Percentiles rank a stretch among this genome's conserved stretches.
These are phyloP conservation scores for Drosophila quinaria DNA, from an alignment of 2,888 invertebrate genomes.

Conservation along the genomic window DNA sequence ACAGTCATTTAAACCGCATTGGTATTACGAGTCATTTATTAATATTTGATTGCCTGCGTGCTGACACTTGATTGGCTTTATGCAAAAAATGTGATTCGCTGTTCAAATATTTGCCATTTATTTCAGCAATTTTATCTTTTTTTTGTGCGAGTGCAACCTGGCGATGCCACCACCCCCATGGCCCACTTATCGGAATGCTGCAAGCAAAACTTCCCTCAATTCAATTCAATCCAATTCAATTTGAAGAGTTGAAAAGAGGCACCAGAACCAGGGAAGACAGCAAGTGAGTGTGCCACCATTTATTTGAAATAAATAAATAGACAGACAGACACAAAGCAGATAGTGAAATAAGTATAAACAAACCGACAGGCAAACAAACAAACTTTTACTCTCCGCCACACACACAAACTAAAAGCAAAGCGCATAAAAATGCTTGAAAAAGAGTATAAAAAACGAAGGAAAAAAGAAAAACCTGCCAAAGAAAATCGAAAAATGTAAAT, in stretches of 20 bases:
- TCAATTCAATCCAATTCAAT: slow-evolving; percentile 71
- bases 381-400: slow-evolving; percentile 36
- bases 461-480: slow-evolving; percentile 39
- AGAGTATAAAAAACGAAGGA: slow-evolving; percentile 22
- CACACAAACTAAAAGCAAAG: not conserved
- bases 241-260: slow-evolving; percentile 45
- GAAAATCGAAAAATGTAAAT: slow-evolving; percentile 66
- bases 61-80: slow-evolving; percentile 46
- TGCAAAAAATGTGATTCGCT: slow-evolving; percentile 23
- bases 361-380: slow-evolving; percentile 59
- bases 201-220: slow-evolving; percentile 52
- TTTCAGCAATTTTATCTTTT: slow-evolving; percentile 9
- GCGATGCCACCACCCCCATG: not conserved
- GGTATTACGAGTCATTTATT: slow-evolving; percentile 47
- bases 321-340: slow-evolving; percentile 35
- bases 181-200: slow-evolving; percentile 18
- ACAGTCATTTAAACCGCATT: slow-evolving; percentile 45
- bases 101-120: slow-evolving; percentile 61
- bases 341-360: slow-evolving; percentile 65
- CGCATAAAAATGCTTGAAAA: slow-evolving; percentile 47
- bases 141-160: slow-evolving; percentile 4
- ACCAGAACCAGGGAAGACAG: slow-evolving; percentile 17
- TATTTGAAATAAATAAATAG: slow-evolving; percentile 70
- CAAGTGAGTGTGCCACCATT: slow-evolving; percentile 50
- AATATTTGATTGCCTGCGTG: slow-evolving; percentile 48